Conservation (phyloP, 2,113 vertebrate genomes). For the Phasianus colchicus region DNA sequence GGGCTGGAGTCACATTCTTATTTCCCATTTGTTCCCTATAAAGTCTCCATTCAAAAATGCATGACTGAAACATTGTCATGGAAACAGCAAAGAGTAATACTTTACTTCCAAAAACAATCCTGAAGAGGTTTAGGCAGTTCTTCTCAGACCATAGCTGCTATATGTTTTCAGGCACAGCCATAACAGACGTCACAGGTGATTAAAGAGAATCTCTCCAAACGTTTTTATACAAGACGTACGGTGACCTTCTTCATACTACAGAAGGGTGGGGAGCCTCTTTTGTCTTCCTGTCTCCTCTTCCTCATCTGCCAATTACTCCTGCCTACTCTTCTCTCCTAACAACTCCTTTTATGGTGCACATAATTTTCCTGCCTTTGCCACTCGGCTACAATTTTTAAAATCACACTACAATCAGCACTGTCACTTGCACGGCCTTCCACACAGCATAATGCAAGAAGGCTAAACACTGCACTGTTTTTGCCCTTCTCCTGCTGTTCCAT, state of each 20-base stretch:
- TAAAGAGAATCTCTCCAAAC: neutral
- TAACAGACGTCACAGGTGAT: neutral
- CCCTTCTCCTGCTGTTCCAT: neutral
- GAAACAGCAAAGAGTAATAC: constrained; percentile 37
- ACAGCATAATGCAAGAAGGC: neutral
- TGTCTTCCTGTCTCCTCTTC: neutral
- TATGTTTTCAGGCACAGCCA: neutral
- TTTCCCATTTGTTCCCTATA: constrained; percentile 60
- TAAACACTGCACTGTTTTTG: neutral
- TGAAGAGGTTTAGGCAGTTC: neutral
- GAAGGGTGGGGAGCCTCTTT: neutral
- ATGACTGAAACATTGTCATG: constrained; percentile 41
- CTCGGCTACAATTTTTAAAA: neutral
- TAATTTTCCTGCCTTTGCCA: neutral
- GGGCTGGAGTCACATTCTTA: constrained; percentile 40
- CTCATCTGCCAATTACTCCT: neutral
- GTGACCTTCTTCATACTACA: neutral
- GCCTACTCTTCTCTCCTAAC: neutral
- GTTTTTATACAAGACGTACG: neutral
- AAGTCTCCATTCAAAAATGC: constrained; percentile 31
- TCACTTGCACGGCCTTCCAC: neutral
- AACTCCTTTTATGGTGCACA: neutral
- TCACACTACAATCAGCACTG: neutral
- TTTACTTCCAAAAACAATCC: constrained; percentile 35
- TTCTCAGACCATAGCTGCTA: neutral